Percentiles rank a stretch among this genome's conserved stretches.
Conservation (phyloP, 2,888 invertebrate species). For the Asteroscopus sphinx region DNA sequence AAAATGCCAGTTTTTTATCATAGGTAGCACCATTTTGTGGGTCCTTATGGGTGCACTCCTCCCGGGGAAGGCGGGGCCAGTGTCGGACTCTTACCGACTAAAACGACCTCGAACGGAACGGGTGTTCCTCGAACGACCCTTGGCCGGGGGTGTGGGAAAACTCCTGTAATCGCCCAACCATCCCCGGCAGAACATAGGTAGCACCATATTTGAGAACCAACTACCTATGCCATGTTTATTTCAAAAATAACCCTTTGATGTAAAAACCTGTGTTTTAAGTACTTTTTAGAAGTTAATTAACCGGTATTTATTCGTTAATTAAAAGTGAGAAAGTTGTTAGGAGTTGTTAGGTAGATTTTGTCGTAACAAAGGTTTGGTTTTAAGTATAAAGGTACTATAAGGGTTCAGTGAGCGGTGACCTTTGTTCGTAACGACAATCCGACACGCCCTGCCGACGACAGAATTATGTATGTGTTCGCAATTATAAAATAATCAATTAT, state of each 20-base stretch:
- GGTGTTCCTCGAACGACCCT: no score
- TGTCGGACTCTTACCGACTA: no score
- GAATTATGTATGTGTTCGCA: slow-evolving; percentile 4
- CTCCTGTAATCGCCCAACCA: no score
- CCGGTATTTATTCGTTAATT: slow-evolving; percentile 60
- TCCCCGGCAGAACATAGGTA: no score
- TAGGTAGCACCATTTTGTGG: no score
- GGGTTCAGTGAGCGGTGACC: slow-evolving; percentile 50
- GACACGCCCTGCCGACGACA: slow-evolving; percentile 8
- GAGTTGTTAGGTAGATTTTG: slow-evolving; percentile 56
- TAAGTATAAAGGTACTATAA: slow-evolving; percentile 25
- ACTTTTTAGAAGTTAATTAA: slow-evolving; percentile 55
- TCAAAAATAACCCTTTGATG: slow-evolving; percentile 18
- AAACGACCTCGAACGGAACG: no score
- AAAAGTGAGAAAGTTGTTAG: slow-evolving; percentile 58
- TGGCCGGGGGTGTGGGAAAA: no score
- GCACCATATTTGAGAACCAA: no score
- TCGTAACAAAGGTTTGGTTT: slow-evolving; percentile 39
- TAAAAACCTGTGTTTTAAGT: slow-evolving; percentile 43
- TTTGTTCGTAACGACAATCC: slow-evolving; percentile 55
- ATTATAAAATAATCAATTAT: slow-evolving; percentile 26
- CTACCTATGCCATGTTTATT: no score
- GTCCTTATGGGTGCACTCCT: no score
- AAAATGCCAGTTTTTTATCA: no score
- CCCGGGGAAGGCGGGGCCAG: no score